These are phyloP conservation scores for Solen grandis DNA, from an alignment of 1,140 invertebrate species.

Conservation along the genomic window DNA sequence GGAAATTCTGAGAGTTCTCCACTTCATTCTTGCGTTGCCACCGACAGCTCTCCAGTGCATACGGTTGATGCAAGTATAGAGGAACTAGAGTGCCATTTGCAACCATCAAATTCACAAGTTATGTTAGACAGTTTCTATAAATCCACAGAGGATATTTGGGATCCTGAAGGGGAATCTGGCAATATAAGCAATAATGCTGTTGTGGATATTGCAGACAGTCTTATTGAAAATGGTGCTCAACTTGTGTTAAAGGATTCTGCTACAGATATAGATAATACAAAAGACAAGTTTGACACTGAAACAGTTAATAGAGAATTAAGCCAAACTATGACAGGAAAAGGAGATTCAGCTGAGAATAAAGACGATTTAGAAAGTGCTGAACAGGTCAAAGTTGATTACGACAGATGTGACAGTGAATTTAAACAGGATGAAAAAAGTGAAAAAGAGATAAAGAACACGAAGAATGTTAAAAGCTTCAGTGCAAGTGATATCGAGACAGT, in stretches of 20 bases:
- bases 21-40: conserved; percentile 5
- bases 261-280: too few species aligned
- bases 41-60: conserved; percentile 43
- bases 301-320: too few species aligned
- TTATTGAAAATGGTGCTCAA: not conserved
- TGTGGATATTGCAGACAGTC: not conserved
- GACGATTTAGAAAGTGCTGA: not conserved
- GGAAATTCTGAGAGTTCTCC: conserved; percentile 37
- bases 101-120: not conserved
- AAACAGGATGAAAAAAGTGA: too few species aligned
- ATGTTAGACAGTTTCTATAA: not conserved
- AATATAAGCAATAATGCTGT: not conserved
- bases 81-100: not conserved
- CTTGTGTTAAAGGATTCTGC: too few species aligned
- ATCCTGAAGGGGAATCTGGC: not conserved
- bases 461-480: too few species aligned
- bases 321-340: too few species aligned
- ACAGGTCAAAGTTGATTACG: not conserved
- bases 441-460: too few species aligned
- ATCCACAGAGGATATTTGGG: not conserved
- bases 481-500: too few species aligned
- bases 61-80: not conserved
- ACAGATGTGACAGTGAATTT: too few species aligned
- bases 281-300: too few species aligned
- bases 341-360: not conserved